phyloP scores from a whole-genome alignment of 2,888 invertebrate species.

The Polyploca ridens region DNA sequence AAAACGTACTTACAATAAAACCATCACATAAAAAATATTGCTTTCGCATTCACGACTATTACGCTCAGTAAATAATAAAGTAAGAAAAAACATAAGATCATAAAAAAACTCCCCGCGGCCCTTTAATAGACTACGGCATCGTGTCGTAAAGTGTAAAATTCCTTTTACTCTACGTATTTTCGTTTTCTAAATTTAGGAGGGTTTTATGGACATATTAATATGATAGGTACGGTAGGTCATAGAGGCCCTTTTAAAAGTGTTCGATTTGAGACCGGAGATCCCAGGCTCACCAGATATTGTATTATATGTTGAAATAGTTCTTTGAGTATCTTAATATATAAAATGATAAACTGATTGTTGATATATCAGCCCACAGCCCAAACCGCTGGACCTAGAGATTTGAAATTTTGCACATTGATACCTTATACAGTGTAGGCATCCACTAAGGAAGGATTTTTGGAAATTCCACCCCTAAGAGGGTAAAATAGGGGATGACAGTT shows the following conservation, averaged over 20 bases:
- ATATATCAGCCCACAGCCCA: too few relatives aligned
- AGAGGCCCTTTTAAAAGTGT: constrained; percentile 20
- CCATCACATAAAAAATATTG: not conserved
- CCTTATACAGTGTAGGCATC: too few relatives aligned
- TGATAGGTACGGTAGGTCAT: constrained; percentile 21
- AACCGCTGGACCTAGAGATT: too few relatives aligned
- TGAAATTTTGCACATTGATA: too few relatives aligned
- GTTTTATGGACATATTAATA: constrained; percentile 39
- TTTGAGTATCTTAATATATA: too few relatives aligned
- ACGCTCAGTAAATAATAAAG: constrained; percentile 43
- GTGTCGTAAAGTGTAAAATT: constrained; percentile 66
- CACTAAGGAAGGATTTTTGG: too few relatives aligned
- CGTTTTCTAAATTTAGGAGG: constrained; percentile 46
- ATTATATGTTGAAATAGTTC: too few relatives aligned
- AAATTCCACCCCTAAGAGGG: too few relatives aligned
- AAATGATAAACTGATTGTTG: too few relatives aligned
- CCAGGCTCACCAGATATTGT: too few relatives aligned
- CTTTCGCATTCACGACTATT: constrained; percentile 22
- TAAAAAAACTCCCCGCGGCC: constrained; percentile 52
- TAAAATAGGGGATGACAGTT: too few relatives aligned
- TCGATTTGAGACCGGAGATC: constrained; percentile 10
- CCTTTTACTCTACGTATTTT: constrained; percentile 47
- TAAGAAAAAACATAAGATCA: constrained; percentile 45
- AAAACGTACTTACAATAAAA: not conserved
- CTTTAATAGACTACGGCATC: constrained; percentile 56